These are phyloP conservation scores for Brachionus paranguensis DNA, from an alignment of 1,140 invertebrate species.

Conservation along the genomic window DNA sequence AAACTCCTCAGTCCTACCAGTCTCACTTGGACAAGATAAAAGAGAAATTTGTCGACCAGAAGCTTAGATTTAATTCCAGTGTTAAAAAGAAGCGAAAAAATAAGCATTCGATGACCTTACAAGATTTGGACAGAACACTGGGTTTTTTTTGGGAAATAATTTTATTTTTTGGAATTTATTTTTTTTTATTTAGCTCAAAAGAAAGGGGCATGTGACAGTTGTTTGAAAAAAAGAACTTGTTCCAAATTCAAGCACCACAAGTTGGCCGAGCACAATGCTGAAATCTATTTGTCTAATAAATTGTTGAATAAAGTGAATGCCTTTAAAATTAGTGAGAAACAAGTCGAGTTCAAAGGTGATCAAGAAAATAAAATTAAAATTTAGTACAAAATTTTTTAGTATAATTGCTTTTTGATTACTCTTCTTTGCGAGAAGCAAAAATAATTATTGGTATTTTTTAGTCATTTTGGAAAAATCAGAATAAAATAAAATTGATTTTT, in stretches of 20 bases:
- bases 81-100: background rate
- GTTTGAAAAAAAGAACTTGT: conserved; percentile 1
- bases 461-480: too few species aligned
- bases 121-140: background rate
- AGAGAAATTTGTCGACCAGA: conserved; percentile 13
- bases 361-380: background rate
- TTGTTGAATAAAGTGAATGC: background rate
- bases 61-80: background rate
- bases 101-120: background rate
- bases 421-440: too few species aligned
- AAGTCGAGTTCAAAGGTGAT: background rate
- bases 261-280: background rate
- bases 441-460: too few species aligned
- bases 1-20: background rate
- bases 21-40: background rate
- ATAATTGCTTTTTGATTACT: too few species aligned
- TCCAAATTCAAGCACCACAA: conserved; percentile 7
- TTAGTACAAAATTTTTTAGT: background rate
- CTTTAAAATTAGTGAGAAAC: background rate
- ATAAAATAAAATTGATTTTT: too few species aligned
- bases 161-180: background rate
- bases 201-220: background rate
- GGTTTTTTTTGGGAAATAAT: background rate
- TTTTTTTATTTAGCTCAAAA: background rate
- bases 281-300: background rate